A percentile compares a stretch with the other conserved stretches of the same genome.
These are phyloP conservation scores for Periophthalmus modestus DNA, from an alignment of 2,113 vertebrate genomes.

Conservation along the genomic window DNA sequence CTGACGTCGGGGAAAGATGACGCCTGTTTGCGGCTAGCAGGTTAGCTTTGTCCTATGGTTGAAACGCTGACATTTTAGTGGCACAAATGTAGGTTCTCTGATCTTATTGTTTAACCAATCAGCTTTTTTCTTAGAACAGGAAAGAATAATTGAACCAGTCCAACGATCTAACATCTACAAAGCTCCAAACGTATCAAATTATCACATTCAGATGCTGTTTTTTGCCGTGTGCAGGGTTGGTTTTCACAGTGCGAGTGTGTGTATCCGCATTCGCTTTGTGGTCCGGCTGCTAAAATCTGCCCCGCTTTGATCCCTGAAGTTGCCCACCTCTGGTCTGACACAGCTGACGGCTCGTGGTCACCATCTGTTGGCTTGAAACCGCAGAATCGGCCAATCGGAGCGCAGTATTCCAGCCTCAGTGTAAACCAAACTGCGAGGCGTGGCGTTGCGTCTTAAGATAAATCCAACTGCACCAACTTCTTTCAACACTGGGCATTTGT, in stretches of 20 bases:
- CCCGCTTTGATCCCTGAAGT: conserved; percentile 56
- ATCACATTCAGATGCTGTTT: background rate
- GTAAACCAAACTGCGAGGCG: conserved; percentile 41
- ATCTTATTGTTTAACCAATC: background rate
- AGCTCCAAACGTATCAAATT: background rate
- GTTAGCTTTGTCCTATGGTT: too few relatives aligned
- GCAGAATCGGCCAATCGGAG: conserved; percentile 36
- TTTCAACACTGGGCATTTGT: conserved; percentile 39
- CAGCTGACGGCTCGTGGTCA: conserved; percentile 46
- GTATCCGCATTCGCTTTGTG: conserved; percentile 28
- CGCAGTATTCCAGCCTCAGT: conserved; percentile 25
- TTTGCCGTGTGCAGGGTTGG: conserved; percentile 35
- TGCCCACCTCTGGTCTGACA: conserved; percentile 32
- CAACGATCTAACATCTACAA: background rate
- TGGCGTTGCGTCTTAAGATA: conserved; percentile 36
- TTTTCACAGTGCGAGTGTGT: conserved; percentile 28
- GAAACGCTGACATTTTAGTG: background rate
- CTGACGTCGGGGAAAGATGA: too few relatives aligned
- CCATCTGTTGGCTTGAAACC: conserved; percentile 55
- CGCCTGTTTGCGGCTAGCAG: too few relatives aligned
- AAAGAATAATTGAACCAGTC: background rate
- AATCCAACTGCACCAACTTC: conserved; percentile 38
- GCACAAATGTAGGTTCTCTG: background rate
- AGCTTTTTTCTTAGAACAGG: background rate
- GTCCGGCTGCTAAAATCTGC: conserved; percentile 42